phyloP scores from a whole-genome alignment of 1,140 invertebrate species.

The Eupristina koningsbergeri region DNA sequence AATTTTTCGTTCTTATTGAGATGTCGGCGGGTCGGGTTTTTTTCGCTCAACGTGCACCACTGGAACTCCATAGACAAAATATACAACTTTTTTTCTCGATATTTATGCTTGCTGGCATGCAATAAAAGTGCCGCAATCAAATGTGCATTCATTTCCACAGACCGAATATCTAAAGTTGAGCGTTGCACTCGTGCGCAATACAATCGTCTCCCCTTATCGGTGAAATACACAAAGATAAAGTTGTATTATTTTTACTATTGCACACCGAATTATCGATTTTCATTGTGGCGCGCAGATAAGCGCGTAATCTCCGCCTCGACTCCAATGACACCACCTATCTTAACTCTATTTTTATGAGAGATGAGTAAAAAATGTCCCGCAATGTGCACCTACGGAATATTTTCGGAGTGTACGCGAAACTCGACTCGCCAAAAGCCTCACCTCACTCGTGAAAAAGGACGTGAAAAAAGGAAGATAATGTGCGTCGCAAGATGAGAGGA shows the following conservation, averaged over 20 bases:
- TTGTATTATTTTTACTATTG: slow-evolving; percentile 41
- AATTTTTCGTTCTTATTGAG: too few species aligned
- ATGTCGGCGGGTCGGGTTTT: too few species aligned
- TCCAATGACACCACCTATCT: slow-evolving; percentile 29
- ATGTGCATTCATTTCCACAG: too few species aligned
- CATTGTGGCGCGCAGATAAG: slow-evolving; percentile 31
- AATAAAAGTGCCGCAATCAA: too few species aligned
- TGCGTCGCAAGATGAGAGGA: background rate
- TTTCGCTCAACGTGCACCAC: too few species aligned
- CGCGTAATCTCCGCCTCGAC: slow-evolving; percentile 24
- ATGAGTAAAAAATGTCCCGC: background rate
- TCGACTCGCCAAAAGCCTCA: background rate
- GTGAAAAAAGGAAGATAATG: background rate
- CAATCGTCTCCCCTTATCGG: background rate
- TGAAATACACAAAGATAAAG: slow-evolving; percentile 34
- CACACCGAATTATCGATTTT: slow-evolving; percentile 31
- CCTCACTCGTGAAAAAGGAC: too few species aligned
- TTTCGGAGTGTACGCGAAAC: too few species aligned
- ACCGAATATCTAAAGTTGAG: too few species aligned
- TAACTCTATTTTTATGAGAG: slow-evolving; percentile 19
- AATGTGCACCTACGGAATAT: background rate
- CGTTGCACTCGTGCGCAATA: background rate
- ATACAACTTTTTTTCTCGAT: too few species aligned
- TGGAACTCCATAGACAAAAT: too few species aligned
- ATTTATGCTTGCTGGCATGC: too few species aligned